A percentile compares a stretch with the other conserved stretches of the same genome.
These are phyloP conservation scores for Prunella strophiata DNA, from an alignment of 2,797 vertebrate species.

Conservation along the genomic window DNA sequence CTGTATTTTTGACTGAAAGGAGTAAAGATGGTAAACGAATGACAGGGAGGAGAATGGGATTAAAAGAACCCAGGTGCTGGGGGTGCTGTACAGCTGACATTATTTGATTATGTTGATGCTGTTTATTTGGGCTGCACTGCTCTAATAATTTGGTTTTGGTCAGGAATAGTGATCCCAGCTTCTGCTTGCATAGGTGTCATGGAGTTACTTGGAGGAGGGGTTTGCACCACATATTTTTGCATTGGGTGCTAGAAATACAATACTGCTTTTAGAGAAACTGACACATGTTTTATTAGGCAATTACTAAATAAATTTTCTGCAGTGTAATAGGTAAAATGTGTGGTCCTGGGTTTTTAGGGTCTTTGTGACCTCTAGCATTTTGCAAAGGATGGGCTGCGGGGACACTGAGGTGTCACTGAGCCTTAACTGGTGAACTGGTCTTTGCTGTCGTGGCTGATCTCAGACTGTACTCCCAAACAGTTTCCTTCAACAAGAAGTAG, in stretches of 20 bases:
- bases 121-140: not conserved
- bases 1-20: not conserved
- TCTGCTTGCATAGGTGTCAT: not conserved
- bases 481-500: constrained; percentile 1
- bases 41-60: not conserved
- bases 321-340: constrained; percentile 19
- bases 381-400: not conserved
- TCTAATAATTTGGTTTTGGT: not conserved
- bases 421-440: constrained; percentile 10
- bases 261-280: not conserved
- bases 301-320: not conserved
- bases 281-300: not conserved
- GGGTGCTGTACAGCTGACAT: not conserved
- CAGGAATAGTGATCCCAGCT: not conserved
- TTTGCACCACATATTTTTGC: not conserved
- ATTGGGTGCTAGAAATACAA: not conserved
- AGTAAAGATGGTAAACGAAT: not conserved
- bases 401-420: not conserved
- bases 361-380: not conserved
- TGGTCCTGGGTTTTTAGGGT: not conserved
- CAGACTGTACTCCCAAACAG: not conserved
- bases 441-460: not conserved
- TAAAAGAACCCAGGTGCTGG: not conserved
- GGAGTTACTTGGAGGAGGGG: not conserved
- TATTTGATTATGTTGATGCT: not conserved